Base-by-base conservation (phyloP, 1,140 invertebrate species). In the Anastatus disparis region DNA sequence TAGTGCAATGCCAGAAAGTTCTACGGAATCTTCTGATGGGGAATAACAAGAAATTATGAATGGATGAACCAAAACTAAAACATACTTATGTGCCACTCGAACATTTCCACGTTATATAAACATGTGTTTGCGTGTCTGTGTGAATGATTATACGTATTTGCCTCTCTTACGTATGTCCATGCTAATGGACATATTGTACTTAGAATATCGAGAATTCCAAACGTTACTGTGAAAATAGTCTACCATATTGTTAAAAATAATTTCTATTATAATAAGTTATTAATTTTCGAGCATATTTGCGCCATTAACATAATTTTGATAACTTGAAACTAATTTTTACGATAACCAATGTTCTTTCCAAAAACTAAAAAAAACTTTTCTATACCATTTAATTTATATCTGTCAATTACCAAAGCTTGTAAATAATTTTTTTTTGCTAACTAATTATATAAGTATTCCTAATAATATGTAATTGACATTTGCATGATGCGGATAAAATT, bases 1-100 rank as follows among this genome's bases (percentile, higher is more conserved):
- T 78, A 90, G 87, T 71, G 87, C 88, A 15, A 90, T 91, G 85
- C 89, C 89, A 46, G 89, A 88, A 77, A 88, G 82, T 76, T 87
- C 86, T 26, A 85, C 85, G 13, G 86, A 87, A 75, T 87, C 86
- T 71, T 87, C 86, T 9, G 85, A 86, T 52, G 85, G 82, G 71
- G 84, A 85, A 71, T 81, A 85, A 75, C 27, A 24, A 81, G 70
- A 79, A 80, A 15, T 48, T n/a, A 15, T 56, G 4, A 22, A 17
- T n/a, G n/a, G 31, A 2, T 24, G 1, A 27, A 40, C 6, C 15
- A 15, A 38, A 50, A 58, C 7, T 24, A 61, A 10, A 59, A 50
- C 44, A 35, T 52, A 70, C 56, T 42, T 1, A 24, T 15, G 67
- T 70, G 58, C 67, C 50, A 62, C 62, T 62, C 26, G 26, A 59